Evolutionary conservation across 1,140 invertebrate genomes (phyloP).

Genomic region (Drosophila rufa): DNA sequence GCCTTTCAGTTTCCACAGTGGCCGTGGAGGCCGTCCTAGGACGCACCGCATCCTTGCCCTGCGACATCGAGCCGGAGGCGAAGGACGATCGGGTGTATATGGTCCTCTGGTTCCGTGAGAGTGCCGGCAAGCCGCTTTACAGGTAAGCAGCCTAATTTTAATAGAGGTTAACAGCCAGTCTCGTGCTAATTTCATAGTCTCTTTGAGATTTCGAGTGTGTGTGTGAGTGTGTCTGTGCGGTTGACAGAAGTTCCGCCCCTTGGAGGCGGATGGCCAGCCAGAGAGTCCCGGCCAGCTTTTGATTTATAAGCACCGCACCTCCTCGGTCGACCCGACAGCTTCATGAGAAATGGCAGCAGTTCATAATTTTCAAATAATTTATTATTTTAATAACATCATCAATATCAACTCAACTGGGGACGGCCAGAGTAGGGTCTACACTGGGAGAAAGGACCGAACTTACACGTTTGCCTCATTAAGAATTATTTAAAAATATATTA

Average conservation of each 20-base stretch:
- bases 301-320: constrained; percentile 59
- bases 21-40: constrained; percentile 93
- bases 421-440: constrained; percentile 9
- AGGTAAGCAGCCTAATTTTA: constrained; percentile 87
- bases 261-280: constrained; percentile 19
- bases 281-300: constrained; percentile 45
- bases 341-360: constrained; percentile 81
- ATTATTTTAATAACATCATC: constrained; percentile 84
- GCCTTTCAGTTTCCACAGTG: constrained; percentile 88
- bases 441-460: neutral
- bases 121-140: constrained; percentile 93
- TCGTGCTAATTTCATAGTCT: constrained; percentile 54
- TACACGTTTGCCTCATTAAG: too few relatives aligned
- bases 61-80: constrained; percentile 91
- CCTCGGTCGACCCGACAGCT: constrained; percentile 46
- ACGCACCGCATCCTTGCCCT: constrained; percentile 91
- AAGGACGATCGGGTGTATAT: constrained; percentile 94
- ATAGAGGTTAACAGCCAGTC: constrained; percentile 21
- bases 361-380: constrained; percentile 84
- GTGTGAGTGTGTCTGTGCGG: neutral
- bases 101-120: constrained; percentile 95
- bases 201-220: constrained; percentile 38
- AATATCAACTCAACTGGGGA: constrained; percentile 75
- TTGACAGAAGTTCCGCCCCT: constrained; percentile 26
- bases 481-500: neutral